Conservation (phyloP, 2,888 invertebrate genomes). For the Xylophagus ater region DNA sequence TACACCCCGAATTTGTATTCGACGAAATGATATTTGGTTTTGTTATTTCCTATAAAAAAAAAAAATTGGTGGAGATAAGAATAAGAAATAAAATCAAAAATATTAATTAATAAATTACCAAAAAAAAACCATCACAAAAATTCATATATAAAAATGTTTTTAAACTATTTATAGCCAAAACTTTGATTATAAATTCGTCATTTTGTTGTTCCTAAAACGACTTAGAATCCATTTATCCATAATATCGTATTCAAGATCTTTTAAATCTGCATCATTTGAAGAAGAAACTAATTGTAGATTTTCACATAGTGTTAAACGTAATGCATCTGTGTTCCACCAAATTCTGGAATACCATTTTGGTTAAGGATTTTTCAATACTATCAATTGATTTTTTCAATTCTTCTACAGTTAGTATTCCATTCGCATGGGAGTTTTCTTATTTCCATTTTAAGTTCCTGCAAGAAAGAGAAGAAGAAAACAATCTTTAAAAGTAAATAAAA, state of each 20-base stretch:
- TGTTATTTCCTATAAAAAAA: slow-evolving; percentile 53
- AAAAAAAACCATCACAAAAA: slow-evolving; percentile 85
- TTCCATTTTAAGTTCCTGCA: slow-evolving; percentile 38
- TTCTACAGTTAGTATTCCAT: slow-evolving; percentile 48
- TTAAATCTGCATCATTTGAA: slow-evolving; percentile 17
- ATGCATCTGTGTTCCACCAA: slow-evolving; percentile 87
- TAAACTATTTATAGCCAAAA: slow-evolving; percentile 59
- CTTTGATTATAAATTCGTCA: slow-evolving; percentile 52
- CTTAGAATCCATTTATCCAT: slow-evolving; percentile 85
- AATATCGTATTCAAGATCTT: slow-evolving; percentile 21
- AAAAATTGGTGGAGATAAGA: slow-evolving; percentile 17
- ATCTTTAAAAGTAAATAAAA: neutral
- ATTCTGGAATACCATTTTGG: slow-evolving; percentile 71
- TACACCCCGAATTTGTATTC: slow-evolving; percentile 37
- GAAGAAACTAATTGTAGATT: slow-evolving; percentile 25
- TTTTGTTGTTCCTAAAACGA: slow-evolving; percentile 55
- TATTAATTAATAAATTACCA: slow-evolving; percentile 50
- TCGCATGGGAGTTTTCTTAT: slow-evolving; percentile 40
- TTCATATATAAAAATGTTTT: slow-evolving; percentile 71
- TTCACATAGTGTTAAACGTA: slow-evolving; percentile 66
- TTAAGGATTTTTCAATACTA: slow-evolving; percentile 51
- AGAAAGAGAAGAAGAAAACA: no score
- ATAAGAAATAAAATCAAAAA: slow-evolving; percentile 2
- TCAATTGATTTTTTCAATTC: slow-evolving; percentile 55
- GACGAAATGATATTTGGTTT: slow-evolving; percentile 45